Evolutionary conservation across 2,797 vertebrate species (phyloP).

Genomic region (Mus caroli): DNA sequence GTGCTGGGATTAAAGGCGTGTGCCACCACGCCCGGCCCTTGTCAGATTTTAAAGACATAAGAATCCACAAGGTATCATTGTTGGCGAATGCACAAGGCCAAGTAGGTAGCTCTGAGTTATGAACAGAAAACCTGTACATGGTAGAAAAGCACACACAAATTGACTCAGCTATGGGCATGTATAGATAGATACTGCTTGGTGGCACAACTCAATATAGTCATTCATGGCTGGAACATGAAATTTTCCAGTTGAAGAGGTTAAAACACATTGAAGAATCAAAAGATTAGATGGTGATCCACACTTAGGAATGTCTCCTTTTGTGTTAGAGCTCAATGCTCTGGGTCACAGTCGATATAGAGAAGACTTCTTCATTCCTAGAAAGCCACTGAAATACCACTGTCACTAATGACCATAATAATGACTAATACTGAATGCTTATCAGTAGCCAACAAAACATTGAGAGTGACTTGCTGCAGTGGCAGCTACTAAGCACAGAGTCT

Average conservation of each 20-base stretch:
- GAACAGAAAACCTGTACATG: not conserved
- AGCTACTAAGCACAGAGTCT: not conserved
- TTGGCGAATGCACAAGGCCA: conserved; percentile 6
- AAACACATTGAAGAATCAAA: not conserved
- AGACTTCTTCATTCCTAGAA: not conserved
- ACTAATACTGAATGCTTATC: conserved; percentile 39
- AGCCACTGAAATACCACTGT: not conserved
- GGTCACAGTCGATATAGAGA: not conserved
- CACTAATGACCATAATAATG: not conserved
- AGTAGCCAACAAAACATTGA: conserved; percentile 11
- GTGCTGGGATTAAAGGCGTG: no score
- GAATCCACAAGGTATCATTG: not conserved
- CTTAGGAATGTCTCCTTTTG: conserved; percentile 6
- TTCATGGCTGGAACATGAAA: not conserved
- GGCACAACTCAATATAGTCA: not conserved
- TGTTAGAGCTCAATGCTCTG: not conserved
- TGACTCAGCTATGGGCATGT: not conserved
- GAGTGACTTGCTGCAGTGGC: not conserved
- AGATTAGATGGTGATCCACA: not conserved
- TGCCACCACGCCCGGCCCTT: not conserved
- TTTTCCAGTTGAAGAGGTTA: conserved; percentile 32
- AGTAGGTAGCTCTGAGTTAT: not conserved
- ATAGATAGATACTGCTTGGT: not conserved
- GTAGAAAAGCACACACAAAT: not conserved
- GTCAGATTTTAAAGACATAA: not conserved